Evolutionary conservation across 1,140 invertebrate genomes (phyloP).

Genomic region (Campoletis sonorensis): DNA sequence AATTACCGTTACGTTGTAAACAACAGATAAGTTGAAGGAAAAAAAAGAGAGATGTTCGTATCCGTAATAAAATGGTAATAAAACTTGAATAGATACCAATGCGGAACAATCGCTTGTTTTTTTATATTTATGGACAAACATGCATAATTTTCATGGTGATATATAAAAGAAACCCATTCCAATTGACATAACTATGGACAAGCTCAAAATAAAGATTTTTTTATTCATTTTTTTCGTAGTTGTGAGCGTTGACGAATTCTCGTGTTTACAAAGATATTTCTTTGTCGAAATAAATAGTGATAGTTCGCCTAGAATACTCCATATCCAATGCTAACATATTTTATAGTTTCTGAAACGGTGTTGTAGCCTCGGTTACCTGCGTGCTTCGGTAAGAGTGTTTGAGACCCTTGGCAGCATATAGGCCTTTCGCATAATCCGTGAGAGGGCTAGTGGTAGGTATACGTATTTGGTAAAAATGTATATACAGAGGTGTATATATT

Average conservation of each 20-base stretch:
- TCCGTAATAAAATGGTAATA: conserved; percentile 47
- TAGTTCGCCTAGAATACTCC: background rate
- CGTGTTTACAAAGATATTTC: background rate
- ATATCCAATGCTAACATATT: background rate
- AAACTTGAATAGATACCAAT: conserved; percentile 28
- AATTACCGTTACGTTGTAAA: background rate
- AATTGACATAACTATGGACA: background rate
- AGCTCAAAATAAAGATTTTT: background rate
- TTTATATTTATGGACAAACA: background rate
- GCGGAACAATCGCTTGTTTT: conserved; percentile 16
- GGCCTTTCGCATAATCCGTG: conserved; percentile 32
- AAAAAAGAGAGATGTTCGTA: background rate
- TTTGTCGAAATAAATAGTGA: background rate
- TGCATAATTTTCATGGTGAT: background rate
- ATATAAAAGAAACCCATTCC: background rate
- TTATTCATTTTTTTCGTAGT: background rate
- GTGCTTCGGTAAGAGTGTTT: conserved; percentile 1
- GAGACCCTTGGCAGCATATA: conserved; percentile 1
- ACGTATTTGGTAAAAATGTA: conserved; percentile 39
- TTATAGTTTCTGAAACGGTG: conserved; percentile 29
- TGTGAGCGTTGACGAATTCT: background rate
- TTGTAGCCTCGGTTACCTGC: background rate
- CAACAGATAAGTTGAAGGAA: background rate
- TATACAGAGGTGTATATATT: conserved; percentile 17
- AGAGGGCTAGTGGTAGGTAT: conserved; percentile 44